Evolutionary conservation across 1,140 invertebrate species (phyloP), one percentile per base, ranked within the genome.

Genomic region (Arion vulgaris): DNA sequence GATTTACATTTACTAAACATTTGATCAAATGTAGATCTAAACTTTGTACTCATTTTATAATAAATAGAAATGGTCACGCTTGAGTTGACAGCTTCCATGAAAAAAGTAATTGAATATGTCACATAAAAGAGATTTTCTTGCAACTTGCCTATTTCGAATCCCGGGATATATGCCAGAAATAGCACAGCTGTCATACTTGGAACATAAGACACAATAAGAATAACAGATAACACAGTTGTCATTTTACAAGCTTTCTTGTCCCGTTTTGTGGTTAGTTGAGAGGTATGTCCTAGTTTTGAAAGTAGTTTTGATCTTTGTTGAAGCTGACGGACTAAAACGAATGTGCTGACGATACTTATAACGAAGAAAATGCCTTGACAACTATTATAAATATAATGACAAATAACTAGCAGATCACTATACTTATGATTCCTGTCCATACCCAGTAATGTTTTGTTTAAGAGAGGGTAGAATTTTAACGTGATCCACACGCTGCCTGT

Each of bases 41-140:
- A 73, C n/a, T 73, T 73, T 2, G 71, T 9, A 73, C 71, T 73
- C 71, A 73, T 73, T 49, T 2, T 73, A 32, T 73, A 73, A 26
- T 73, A 73, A 7, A 73, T 38, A 38, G 41, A 73, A 11, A 73
- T 39, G 28, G 38, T 39, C 38, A 26, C 41, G 23, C 71, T 73
- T 26, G 71, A 38, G 71, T 49, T 49, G 23, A 13, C 68, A 38
- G 68, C 11, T 71, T 36, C 34, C 38, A 36, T 9, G 5, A 36
- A 34, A n/a, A 71, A 71, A 32, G 32, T 13, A 38, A 39, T 4
- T 71, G 68, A 19, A n/a, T 9, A 39, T 7, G 68, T 38, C 11
- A 71, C n/a, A 13, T 71, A 23, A 13, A 23, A 71, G 17, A 39
- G 5, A 57, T 57, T 57, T 23, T n/a, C 26, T 57, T 57, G 53